Evolutionary conservation across 2,113 vertebrate species (phyloP), one percentile per base, ranked within the genome.

Genomic region (Choloepus hoffmanni): DNA sequence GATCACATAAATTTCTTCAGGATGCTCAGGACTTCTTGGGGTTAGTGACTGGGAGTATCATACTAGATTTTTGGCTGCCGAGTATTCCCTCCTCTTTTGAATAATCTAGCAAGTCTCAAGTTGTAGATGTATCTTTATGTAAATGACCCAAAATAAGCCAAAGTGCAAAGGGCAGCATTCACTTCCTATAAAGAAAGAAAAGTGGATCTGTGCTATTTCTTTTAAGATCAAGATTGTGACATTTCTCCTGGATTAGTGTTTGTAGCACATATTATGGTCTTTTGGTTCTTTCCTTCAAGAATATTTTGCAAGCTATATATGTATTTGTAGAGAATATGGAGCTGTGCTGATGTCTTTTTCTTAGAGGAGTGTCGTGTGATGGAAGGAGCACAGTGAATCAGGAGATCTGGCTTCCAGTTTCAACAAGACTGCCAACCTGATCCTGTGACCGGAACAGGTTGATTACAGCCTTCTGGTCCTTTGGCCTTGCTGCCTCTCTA

Each of bases 281-380:
- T 97, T 72, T 74, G 45, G 23, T 24, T 85, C 7, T 85, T 74
- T 45, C 23, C 24, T 94, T 92, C 18, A n/a, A 45, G 28, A 85
- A 40, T 89, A 76, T 65, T 91, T 95, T 76, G 15, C 4, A 79
- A 67, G 33, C 40, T 70, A 18, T 48, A 24, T 88, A 9, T 12
- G n/a, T 21, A 83, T 11, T 48, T 15, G 1, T 89, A 58, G 10
- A 72, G 36, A 78, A 50, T 12, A 10, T 9, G 13, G 19, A 82
- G 63, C 89, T 82, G 62, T 53, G 95, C 3, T 65, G 36, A n/a
- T 48, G 40, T 8, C 63, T 72, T 91, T n/a, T 68, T 87, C 74
- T 53, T 95, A 53, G 0, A 63, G 67, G 23, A 78, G 15, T 83
- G 7, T 26, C 33, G 0, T 0, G 30, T 15, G 30, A 83, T 67